Evolutionary conservation across 1,140 invertebrate genomes (phyloP).

Genomic region (Diachasmimorpha longicaudata): DNA sequence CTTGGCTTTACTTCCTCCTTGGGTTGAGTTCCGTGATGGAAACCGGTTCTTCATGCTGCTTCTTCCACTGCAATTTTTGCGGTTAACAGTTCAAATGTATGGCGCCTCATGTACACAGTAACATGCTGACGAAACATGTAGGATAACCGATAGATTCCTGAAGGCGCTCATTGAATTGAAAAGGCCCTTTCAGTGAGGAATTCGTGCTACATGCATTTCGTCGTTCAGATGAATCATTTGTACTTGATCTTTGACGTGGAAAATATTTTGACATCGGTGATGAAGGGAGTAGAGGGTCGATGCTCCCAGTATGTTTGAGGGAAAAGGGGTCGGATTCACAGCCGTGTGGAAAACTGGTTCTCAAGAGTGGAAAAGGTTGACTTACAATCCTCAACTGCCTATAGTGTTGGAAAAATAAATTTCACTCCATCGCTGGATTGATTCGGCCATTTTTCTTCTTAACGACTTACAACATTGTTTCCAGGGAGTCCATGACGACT

Average conservation of each 20-base stretch:
- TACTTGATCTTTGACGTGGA: neutral
- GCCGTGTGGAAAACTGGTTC: neutral
- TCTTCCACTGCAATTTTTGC: constrained; percentile 25
- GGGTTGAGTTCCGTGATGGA: constrained; percentile 22
- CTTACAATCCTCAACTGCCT: too few species aligned
- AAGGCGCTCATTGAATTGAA: neutral
- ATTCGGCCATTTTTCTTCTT: too few species aligned
- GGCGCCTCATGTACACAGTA: neutral
- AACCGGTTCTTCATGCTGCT: constrained; percentile 21
- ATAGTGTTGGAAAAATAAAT: neutral
- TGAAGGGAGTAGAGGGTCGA: neutral
- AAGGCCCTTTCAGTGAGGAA: neutral
- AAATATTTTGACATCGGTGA: neutral
- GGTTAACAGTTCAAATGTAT: constrained; percentile 27
- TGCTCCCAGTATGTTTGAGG: neutral
- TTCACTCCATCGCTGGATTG: neutral
- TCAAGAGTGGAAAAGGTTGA: too few species aligned
- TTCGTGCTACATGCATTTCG: neutral
- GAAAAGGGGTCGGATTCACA: neutral
- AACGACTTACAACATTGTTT: too few species aligned
- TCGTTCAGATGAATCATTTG: neutral
- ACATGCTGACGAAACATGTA: neutral
- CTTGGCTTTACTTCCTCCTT: constrained; percentile 22
- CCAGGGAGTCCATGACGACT: neutral
- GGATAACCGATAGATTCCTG: neutral